These are phyloP conservation scores for Nasalis larvatus DNA, from an alignment of 2,113 vertebrate genomes.

Conservation along the genomic window DNA sequence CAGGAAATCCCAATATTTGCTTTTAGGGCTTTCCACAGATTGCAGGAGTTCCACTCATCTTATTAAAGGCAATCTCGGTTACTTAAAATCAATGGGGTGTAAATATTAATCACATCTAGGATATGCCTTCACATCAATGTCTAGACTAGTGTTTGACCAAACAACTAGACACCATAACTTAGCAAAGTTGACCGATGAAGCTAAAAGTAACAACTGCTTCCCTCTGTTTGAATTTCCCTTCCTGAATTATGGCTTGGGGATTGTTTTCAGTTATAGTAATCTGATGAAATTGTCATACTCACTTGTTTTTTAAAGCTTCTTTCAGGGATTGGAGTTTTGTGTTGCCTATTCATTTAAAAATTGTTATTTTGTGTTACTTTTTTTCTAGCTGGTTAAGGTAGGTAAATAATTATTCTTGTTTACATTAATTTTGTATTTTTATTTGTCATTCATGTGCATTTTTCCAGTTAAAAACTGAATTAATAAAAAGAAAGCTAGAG, in stretches of 20 bases:
- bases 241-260: background rate
- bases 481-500: background rate
- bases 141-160: background rate
- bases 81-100: background rate
- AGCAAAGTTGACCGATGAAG: background rate
- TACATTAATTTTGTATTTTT: background rate
- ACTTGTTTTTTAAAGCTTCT: background rate
- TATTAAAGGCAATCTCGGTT: background rate
- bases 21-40: background rate
- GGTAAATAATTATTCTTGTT: background rate
- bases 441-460: background rate
- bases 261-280: background rate
- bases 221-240: background rate
- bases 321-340: background rate
- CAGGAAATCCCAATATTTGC: background rate
- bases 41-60: fast-evolving
- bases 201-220: background rate
- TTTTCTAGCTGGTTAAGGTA: background rate
- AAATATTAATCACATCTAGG: background rate
- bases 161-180: background rate
- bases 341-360: background rate
- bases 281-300: background rate
- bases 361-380: background rate
- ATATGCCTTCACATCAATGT: background rate
- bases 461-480: background rate